Conservation (phyloP, 2,888 invertebrate species). For the Limnephilus marmoratus region DNA sequence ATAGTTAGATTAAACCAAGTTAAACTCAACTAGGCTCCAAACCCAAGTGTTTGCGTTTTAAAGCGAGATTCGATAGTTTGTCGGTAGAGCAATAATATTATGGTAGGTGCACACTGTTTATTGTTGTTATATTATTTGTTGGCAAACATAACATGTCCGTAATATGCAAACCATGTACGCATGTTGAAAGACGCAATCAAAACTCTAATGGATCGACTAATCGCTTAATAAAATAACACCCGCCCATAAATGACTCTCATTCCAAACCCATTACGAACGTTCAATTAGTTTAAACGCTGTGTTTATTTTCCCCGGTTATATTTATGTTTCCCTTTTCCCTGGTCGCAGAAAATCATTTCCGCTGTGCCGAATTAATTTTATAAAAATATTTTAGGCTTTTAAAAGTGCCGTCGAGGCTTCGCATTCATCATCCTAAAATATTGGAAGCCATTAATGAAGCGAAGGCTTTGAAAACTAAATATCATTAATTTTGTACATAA, state of each 20-base stretch:
- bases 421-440: neutral
- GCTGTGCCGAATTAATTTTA: neutral
- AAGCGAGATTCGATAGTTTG: too few relatives aligned
- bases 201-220: neutral
- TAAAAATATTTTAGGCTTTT: neutral
- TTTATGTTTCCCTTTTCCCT: neutral
- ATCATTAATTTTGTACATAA: neutral
- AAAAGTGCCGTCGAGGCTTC: neutral
- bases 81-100: too few relatives aligned
- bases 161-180: too few relatives aligned
- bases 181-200: neutral
- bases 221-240: neutral
- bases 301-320: neutral
- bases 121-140: too few relatives aligned
- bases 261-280: neutral
- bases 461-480: neutral
- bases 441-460: neutral
- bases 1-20: too few relatives aligned
- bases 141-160: too few relatives aligned
- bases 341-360: neutral
- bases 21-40: too few relatives aligned
- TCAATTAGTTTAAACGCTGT: neutral
- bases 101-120: too few relatives aligned
- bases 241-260: neutral
- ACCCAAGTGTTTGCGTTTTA: too few relatives aligned